Evolutionary conservation across 2,113 vertebrate genomes (phyloP).

Genomic region (Poicephalus meyeri): DNA sequence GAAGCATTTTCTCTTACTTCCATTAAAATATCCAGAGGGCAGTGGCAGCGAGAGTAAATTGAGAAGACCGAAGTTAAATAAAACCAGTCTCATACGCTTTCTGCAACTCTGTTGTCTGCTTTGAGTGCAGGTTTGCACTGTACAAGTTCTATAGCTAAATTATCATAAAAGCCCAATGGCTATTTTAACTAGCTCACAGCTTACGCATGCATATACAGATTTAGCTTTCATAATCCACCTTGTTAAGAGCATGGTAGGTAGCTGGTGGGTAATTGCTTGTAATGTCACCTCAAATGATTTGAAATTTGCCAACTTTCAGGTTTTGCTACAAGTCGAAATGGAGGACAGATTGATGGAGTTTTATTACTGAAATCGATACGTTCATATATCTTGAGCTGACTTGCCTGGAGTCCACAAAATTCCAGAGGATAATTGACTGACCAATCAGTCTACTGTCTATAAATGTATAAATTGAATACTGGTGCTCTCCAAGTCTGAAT

Average conservation of each 20-base stretch:
- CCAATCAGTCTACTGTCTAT: not conserved
- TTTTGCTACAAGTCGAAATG: not conserved
- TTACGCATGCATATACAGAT: not conserved
- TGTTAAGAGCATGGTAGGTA: not conserved
- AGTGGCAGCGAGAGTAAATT: constrained; percentile 23
- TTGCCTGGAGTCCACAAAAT: constrained; percentile 1
- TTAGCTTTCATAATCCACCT: not conserved
- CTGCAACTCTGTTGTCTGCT: constrained; percentile 46
- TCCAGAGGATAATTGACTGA: not conserved
- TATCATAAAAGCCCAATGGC: not conserved
- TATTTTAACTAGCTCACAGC: not conserved
- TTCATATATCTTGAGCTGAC: not conserved
- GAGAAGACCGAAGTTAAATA: constrained; percentile 56
- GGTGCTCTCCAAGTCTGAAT: not conserved
- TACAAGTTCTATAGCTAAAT: not conserved
- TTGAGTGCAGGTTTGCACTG: not conserved
- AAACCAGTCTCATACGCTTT: constrained; percentile 9
- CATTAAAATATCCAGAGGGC: constrained; percentile 58
- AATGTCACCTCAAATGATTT: not conserved
- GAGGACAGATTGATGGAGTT: constrained; percentile 2
- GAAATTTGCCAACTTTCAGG: not conserved
- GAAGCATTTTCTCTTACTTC: constrained; percentile 15
- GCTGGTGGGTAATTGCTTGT: not conserved
- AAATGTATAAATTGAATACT: not conserved
- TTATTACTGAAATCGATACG: not conserved